These are phyloP conservation scores for Agonopterix alstromeriana DNA, from an alignment of 2,888 invertebrate species.

Conservation along the genomic window DNA sequence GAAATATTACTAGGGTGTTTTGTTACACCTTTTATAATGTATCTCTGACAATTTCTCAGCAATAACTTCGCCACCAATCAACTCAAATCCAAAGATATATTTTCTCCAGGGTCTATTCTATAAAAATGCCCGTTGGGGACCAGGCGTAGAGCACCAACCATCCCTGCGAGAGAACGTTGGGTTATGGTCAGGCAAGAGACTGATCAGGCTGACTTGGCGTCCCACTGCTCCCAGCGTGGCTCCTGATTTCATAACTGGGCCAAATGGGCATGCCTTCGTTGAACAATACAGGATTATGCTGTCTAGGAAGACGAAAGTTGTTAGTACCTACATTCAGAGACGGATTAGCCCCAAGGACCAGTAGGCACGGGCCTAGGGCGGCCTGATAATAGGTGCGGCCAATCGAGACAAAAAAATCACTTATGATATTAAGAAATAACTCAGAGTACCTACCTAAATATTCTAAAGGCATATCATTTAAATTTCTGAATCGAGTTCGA, in stretches of 20 bases:
- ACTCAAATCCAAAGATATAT: not conserved
- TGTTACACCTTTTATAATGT: too few relatives aligned
- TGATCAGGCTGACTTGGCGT: slow-evolving; percentile 61
- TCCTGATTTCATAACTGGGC: slow-evolving; percentile 31
- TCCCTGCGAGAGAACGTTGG: slow-evolving; percentile 70
- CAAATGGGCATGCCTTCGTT: slow-evolving; percentile 23
- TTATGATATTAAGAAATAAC: too few relatives aligned
- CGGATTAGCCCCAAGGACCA: too few relatives aligned
- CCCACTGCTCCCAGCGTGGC: slow-evolving; percentile 34
- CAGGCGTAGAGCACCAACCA: slow-evolving; percentile 65
- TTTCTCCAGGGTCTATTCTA: slow-evolving; percentile 62
- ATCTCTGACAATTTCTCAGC: too few relatives aligned
- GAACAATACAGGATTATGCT: slow-evolving; percentile 34
- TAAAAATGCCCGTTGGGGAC: slow-evolving; percentile 73
- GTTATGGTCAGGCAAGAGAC: slow-evolving; percentile 65
- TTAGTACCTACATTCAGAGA: slow-evolving; percentile 21
- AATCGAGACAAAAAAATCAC: too few relatives aligned
- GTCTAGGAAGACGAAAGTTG: slow-evolving; percentile 16
- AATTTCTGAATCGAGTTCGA: too few relatives aligned
- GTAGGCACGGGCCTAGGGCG: too few relatives aligned
- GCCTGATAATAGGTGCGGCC: too few relatives aligned
- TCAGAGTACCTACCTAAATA: too few relatives aligned
- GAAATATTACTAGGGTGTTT: too few relatives aligned
- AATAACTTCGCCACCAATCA: too few relatives aligned
- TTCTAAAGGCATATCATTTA: too few relatives aligned